Conservation (phyloP, 2,888 invertebrate species). For the Ceratothoa steindachneri region DNA sequence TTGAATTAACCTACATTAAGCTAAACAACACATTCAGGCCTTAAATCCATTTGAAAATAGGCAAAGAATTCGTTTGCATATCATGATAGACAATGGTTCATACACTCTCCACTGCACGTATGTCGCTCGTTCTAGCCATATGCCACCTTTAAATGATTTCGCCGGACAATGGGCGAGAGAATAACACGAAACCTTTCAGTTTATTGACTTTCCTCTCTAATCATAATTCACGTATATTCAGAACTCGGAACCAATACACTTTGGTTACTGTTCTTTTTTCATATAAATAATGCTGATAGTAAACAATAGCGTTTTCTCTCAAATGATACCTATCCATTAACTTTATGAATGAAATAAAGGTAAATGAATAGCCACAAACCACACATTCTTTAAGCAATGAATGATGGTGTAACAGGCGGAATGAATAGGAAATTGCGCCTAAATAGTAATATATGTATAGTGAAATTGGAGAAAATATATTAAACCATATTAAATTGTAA, state of each 20-base stretch:
- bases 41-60: not conserved
- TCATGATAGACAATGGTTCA: slow-evolving; percentile 5
- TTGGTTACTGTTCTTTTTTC: not conserved
- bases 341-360: no score
- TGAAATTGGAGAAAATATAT: no score
- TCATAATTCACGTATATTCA: slow-evolving; percentile 1
- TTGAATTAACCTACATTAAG: no score
- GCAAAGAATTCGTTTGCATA: not conserved
- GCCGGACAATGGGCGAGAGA: not conserved
- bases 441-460: no score
- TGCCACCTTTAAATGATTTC: slow-evolving; percentile 12
- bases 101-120: not conserved
- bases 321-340: no score
- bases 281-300: not conserved
- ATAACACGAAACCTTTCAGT: not conserved
- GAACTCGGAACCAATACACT: not conserved
- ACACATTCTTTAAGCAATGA: no score
- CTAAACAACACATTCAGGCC: no score
- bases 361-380: no score
- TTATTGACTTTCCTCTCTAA: slow-evolving; percentile 2
- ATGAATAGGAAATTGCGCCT: no score
- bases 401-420: no score
- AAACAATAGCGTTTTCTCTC: no score
- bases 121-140: slow-evolving; percentile 2
- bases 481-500: no score